These are phyloP conservation scores for Xiphophorus birchmanni DNA, from an alignment of 2,797 vertebrate genomes.

Conservation along the genomic window DNA sequence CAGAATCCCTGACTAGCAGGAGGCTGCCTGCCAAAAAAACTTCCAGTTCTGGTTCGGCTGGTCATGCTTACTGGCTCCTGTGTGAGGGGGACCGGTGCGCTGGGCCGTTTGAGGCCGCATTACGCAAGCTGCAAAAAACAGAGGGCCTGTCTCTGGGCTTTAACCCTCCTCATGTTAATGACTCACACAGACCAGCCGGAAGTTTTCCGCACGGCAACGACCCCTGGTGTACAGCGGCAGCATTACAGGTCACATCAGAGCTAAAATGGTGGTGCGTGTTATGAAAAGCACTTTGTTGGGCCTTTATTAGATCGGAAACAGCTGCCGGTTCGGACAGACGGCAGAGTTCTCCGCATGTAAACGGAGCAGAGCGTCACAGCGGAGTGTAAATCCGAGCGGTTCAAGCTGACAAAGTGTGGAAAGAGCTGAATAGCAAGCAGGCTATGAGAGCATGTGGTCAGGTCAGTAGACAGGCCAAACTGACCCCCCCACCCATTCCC, in stretches of 20 bases:
- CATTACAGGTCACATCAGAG: neutral
- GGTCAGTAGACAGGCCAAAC: conserved; percentile 76
- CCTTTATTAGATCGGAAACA: neutral
- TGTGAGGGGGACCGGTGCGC: conserved; percentile 18
- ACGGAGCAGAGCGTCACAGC: conserved; percentile 11
- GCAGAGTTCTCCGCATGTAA: neutral
- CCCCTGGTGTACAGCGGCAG: conserved; percentile 64
- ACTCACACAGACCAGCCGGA: conserved; percentile 57
- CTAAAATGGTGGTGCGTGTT: neutral
- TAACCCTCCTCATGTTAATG: conserved; percentile 72
- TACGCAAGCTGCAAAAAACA: conserved; percentile 67
- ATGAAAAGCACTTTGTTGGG: neutral
- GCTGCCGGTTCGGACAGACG: neutral
- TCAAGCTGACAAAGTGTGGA: conserved; percentile 55
- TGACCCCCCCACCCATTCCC: conserved; percentile 59
- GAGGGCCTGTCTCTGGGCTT: conserved; percentile 51
- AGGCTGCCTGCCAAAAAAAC: conserved; percentile 5
- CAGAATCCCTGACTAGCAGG: conserved; percentile 10
- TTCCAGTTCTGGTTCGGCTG: conserved; percentile 24
- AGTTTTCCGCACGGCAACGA: conserved; percentile 47
- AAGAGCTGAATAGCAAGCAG: conserved; percentile 69
- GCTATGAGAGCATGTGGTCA: conserved; percentile 81
- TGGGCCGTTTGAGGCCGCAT: conserved; percentile 38
- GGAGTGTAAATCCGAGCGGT: conserved; percentile 25
- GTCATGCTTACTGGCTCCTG: conserved; percentile 5